Percentiles rank a stretch among this genome's conserved stretches.
Conservation (phyloP, 2,888 invertebrate genomes). For the Orchesellides sinensis region DNA sequence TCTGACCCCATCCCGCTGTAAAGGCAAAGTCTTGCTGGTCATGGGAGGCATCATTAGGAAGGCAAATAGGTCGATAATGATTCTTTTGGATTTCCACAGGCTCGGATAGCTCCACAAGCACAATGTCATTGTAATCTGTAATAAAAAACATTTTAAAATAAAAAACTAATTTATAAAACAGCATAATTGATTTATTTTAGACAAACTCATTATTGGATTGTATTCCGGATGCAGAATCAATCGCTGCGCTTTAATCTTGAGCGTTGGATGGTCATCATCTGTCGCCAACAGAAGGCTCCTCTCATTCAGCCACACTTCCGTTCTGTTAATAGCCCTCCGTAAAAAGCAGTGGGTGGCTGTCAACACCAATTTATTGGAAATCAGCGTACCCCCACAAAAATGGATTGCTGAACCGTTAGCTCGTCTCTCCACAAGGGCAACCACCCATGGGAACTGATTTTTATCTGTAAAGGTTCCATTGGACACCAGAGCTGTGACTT, state of each 20-base stretch:
- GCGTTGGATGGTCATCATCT: constrained; percentile 32
- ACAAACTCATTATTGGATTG: constrained; percentile 51
- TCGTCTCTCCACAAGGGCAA: constrained; percentile 56
- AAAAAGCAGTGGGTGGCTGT: constrained; percentile 78
- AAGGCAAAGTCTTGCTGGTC: constrained; percentile 36
- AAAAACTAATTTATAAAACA: not conserved
- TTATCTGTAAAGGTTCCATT: constrained; percentile 43
- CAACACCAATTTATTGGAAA: constrained; percentile 76
- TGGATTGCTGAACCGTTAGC: constrained; percentile 48
- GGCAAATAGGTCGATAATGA: constrained; percentile 62
- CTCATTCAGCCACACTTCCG: constrained; percentile 66
- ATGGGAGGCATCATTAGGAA: constrained; percentile 32
- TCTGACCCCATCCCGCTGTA: constrained; percentile 64
- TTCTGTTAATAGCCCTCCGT: constrained; percentile 19
- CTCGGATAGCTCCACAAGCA: constrained; percentile 53
- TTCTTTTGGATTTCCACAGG: constrained; percentile 42
- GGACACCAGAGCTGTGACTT: not conserved
- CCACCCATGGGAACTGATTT: constrained; percentile 65
- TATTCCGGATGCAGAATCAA: constrained; percentile 61
- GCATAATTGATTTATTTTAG: not conserved
- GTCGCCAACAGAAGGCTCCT: constrained; percentile 44
- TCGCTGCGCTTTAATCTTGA: constrained; percentile 55
- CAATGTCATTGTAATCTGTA: constrained; percentile 64
- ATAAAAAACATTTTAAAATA: not conserved
- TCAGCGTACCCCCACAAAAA: constrained; percentile 77